Percentiles rank a stretch among this genome's conserved stretches.
phyloP scores from a whole-genome alignment of 2,113 vertebrate genomes.

The Agapornis roseicollis region DNA sequence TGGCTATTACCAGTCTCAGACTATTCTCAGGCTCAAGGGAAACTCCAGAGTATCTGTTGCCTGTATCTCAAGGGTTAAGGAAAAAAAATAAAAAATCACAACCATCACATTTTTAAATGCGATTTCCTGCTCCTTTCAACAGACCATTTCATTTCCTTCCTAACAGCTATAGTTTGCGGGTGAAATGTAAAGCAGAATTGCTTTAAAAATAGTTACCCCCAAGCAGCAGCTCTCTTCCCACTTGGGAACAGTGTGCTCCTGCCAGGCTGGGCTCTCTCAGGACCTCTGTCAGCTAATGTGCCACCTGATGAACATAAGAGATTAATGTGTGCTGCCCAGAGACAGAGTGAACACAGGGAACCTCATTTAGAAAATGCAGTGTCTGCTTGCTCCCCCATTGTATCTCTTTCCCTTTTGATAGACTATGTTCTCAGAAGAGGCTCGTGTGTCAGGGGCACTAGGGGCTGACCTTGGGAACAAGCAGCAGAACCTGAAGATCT shows the following conservation, averaged over 20 bases:
- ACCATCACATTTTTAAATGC: neutral
- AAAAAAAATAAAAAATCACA: neutral
- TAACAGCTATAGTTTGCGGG: neutral
- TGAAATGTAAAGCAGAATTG: neutral
- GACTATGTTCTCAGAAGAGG: neutral
- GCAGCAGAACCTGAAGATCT: neutral
- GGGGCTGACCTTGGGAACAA: neutral
- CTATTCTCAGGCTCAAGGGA: neutral
- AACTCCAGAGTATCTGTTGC: neutral
- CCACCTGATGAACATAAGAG: neutral
- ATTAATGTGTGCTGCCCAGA: neutral
- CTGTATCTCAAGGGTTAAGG: neutral
- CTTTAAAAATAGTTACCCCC: neutral
- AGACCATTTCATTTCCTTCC: neutral
- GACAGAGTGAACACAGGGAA: neutral
- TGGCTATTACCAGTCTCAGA: neutral
- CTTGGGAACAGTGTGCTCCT: neutral
- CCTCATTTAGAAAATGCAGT: neutral
- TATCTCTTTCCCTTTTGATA: neutral
- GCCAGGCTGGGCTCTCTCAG: neutral
- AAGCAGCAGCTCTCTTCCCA: neutral
- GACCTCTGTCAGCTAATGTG: neutral
- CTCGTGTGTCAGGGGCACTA: fast-evolving
- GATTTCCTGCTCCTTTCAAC: conserved; percentile 23
- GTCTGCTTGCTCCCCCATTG: neutral